These are phyloP conservation scores for Urocolius indicus DNA, from an alignment of 2,113 vertebrate genomes.

Conservation along the genomic window DNA sequence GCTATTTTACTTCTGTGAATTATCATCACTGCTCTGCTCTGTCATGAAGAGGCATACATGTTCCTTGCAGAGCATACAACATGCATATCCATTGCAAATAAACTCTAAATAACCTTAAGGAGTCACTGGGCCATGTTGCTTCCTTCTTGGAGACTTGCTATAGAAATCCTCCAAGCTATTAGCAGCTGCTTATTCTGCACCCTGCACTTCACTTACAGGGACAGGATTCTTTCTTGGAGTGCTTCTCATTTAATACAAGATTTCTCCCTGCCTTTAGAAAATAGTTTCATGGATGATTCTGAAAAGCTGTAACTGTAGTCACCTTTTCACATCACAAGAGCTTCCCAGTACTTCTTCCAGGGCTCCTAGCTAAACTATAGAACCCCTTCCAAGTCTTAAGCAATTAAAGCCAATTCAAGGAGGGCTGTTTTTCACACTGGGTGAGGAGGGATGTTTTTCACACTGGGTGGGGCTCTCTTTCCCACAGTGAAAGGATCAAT, in stretches of 20 bases:
- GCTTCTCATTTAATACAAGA: not conserved
- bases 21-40: fast-evolving
- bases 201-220: not conserved
- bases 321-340: not conserved
- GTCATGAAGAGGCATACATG: not conserved
- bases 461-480: not conserved
- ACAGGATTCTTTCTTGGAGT: not conserved
- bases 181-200: not conserved
- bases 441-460: constrained; percentile 1
- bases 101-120: not conserved
- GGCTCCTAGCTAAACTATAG: constrained; percentile 22
- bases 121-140: not conserved
- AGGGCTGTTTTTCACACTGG: not conserved
- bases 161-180: not conserved
- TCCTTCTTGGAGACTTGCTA: not conserved
- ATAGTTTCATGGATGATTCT: not conserved
- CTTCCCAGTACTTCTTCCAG: not conserved
- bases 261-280: not conserved
- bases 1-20: not conserved
- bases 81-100: fast-evolving
- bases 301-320: not conserved
- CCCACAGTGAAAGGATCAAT: constrained; percentile 4
- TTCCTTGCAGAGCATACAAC: not conserved
- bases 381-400: not conserved
- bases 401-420: constrained; percentile 13